Evolutionary conservation across 2,888 invertebrate genomes (phyloP), one percentile per base, ranked within the genome.

Genomic region (Drosophila trichaetosa): DNA sequence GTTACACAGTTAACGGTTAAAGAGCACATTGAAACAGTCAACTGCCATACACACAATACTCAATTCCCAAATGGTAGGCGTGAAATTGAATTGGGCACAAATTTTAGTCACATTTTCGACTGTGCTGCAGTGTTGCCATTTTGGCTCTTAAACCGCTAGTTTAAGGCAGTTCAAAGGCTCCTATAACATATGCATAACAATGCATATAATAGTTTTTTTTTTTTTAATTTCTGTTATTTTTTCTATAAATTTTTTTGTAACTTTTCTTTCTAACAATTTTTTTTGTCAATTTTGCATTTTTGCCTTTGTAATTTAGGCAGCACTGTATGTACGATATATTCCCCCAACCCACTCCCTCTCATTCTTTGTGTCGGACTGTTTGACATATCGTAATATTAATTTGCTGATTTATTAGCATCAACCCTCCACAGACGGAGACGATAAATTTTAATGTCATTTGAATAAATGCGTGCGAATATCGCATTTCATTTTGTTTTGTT

Each of bases 361-460:
- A 27, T 13, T 4, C 16, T 21, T 38, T 29, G 31, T 29, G 38
- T n/a, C 54, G 27, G n/a, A 29, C 38, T 31, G 40, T 40, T 33
- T 61, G 61, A 24, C 66, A 59, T 62, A 74, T 53, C 60, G 83
- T 67, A 71, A 89, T 79, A 84, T 89, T 87, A 86, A 89, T 89
- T 87, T 84, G 76, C 74, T 87, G 89, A 84, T 84, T 84, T 84
- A 84, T 84, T 79, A 66, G 64, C 73, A 72, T 61, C 65, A 71
- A 61, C 68, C 66, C 85, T 65, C 70, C 13, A 38, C 56, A 79
- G 70, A 56, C 60, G 58, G 60, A 69, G 57, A 69, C 88, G 68
- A 84, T 84, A 84, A 86, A 84, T 84, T 88, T 76, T 69, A 84
- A 81, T 87, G 89, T 79, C 83, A 87, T 79, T 84, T 89, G 72